Evolutionary conservation across 2,888 invertebrate species (phyloP), one percentile per base, ranked within the genome.

Genomic region (Furcula furcula): DNA sequence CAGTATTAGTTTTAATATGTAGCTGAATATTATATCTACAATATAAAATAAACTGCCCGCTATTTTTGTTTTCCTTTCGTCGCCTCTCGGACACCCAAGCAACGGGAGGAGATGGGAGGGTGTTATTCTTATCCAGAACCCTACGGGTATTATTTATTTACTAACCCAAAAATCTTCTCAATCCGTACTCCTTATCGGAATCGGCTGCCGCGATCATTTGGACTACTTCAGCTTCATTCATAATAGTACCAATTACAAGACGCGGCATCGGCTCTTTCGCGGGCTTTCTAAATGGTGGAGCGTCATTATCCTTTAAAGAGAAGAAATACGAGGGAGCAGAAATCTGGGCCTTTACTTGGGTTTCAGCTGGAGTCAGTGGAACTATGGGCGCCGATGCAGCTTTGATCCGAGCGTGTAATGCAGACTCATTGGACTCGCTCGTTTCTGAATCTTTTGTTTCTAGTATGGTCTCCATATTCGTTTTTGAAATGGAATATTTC

Each of bases 301-400:
- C 69, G 0, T 76, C 68, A 14, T 80, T 79, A n/a, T 76, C 72
- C 22, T 61, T 71, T n/a, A 88, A 41, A 0, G 75, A 85, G 33
- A 70, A 55, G 1, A 85, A 59, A 47, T 84, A 82, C 0, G 74
- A 80, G 0, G 88, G 87, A 0, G 87, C 88, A 0, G 88, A 88
- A 13, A 60, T 64, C 38, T 86, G 81, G 0, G 51, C 37, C 33
- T 63, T 68, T 10, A 67, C 23, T 5, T 34, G 33, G 1, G 31
- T 20, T 1, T 45, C 52, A 13, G 52, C 49, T 1, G 49, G 4
- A 1, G 41, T 10, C 4, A 34, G 7, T 1, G 60, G 61, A 0
- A 55, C 31, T 0, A 57, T 40, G 0, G 76, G 80, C 0, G 59
- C 70, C 0, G 83, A 82, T 0, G 57, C 58, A 0, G 71, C 65